Base-by-base conservation (phyloP, 2,113 vertebrate genomes). In the Neopipo cinnamomea region DNA sequence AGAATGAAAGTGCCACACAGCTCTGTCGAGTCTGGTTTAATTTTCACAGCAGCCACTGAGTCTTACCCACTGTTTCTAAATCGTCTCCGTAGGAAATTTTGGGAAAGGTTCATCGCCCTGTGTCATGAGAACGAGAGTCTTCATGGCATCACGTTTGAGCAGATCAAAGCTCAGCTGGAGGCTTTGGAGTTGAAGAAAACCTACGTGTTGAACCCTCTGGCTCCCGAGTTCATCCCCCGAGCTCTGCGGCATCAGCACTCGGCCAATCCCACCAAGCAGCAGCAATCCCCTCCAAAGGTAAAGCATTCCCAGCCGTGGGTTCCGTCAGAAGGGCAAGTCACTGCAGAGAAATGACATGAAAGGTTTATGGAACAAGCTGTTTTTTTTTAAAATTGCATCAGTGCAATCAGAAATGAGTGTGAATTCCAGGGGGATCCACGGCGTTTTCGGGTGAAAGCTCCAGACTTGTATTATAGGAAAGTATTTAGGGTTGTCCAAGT, bases 151-250 rank as follows among this genome's bases (percentile, higher is more conserved):
- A 99, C 99, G 19, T 99, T 99, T 91, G 99, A 99, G 94, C 99
- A 99, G 98, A 99, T 99, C 97, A 99, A 99, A 97, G 98, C 99
- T 96, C 99, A 99, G 97, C 96, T 99, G 96, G 99, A 99, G 97
- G 99, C 99, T 93, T 97, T 99, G 96, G 99, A 99, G 98, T 98
- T 99, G 55, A 99, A 99, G 98, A 99, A 99, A 98, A 99, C 99
- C 7, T 99, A 99, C 1, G 99, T 99, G 91, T 97, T 99, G 96
- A 99, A 99, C 96, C 99, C 99, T 1, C 96, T 99, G 97, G 99
- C 99, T 67, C 99, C 99, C 5, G 99, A 99, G 93, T 99, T 99
- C 97, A 99, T 99, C 96, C 99, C 99, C 1, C 98, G 99, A 30
- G 99, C 99, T 47, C 98, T 99, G 59, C 97, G 99, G 70, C 97